phyloP scores from a whole-genome alignment of 2,888 invertebrate genomes.

The Drosophila longiperda region DNA sequence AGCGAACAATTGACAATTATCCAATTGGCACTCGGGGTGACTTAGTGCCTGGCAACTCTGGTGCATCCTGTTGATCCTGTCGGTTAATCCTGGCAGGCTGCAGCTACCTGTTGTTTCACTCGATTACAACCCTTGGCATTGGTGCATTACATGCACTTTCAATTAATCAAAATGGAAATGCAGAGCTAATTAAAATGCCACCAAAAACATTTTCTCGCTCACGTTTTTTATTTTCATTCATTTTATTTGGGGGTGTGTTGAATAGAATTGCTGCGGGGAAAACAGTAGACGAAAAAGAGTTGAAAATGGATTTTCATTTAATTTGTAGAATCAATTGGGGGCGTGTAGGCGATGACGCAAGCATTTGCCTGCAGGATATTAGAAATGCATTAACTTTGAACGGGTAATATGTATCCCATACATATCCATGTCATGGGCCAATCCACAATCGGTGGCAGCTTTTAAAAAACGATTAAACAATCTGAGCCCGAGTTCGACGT shows the following conservation, averaged over 20 bases:
- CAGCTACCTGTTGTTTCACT: constrained; percentile 12
- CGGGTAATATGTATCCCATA: background rate
- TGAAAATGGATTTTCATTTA: constrained; percentile 32
- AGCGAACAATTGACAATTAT: background rate
- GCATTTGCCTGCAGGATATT: constrained; percentile 61
- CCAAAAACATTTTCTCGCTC: constrained; percentile 61
- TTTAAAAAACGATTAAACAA: constrained; percentile 73
- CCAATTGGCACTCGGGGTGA: background rate
- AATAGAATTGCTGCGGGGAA: constrained; percentile 11
- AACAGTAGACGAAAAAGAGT: constrained; percentile 32
- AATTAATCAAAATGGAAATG: constrained; percentile 68
- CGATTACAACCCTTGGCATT: constrained; percentile 14
- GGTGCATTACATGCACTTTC: constrained; percentile 67
- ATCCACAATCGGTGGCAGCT: constrained; percentile 49
- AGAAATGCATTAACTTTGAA: constrained; percentile 72
- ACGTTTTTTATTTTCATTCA: constrained; percentile 1
- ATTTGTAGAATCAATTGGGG: constrained; percentile 40
- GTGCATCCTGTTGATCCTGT: constrained; percentile 9
- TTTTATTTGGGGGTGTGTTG: constrained; percentile 27
- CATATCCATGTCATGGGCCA: background rate
- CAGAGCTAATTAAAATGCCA: constrained; percentile 75
- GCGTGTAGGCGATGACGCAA: constrained; percentile 82
- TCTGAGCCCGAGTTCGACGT: background rate
- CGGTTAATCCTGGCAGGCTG: constrained; percentile 15
- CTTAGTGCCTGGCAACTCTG: constrained; percentile 37